These are phyloP conservation scores for Mizuhopecten yessoensis DNA, from an alignment of 1,140 invertebrate genomes.

Conservation along the genomic window DNA sequence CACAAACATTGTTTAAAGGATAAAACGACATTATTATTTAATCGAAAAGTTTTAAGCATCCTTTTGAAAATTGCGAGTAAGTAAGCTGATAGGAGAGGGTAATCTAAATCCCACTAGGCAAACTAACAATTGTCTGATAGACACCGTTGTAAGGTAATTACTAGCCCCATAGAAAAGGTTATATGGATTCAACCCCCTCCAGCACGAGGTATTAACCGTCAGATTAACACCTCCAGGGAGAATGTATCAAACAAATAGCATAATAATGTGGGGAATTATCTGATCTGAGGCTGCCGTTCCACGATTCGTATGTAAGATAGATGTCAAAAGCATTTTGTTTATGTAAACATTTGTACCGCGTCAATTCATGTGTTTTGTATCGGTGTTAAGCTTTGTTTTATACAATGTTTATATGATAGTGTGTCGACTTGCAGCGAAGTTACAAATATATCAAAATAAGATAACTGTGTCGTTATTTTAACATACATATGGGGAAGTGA, in stretches of 20 bases:
- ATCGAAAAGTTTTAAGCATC: not conserved
- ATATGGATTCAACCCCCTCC: not conserved
- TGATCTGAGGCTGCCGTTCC: no score
- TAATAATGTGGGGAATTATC: no score
- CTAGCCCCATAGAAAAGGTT: not conserved
- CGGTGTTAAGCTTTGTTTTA: no score
- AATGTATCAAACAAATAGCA: not conserved
- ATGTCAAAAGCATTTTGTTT: no score
- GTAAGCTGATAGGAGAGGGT: not conserved
- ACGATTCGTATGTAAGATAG: no score
- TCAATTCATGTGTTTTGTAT: no score
- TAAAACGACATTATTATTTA: not conserved
- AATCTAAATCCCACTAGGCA: slow-evolving; percentile 16
- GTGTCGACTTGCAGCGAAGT: no score
- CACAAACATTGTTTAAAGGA: slow-evolving; percentile 8
- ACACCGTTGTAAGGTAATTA: not conserved
- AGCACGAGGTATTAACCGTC: not conserved
- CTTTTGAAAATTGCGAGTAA: not conserved
- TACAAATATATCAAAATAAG: no score
- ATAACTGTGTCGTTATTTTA: no score
- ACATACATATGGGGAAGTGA: no score
- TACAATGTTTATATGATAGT: no score
- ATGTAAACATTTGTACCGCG: no score
- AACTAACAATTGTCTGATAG: not conserved
- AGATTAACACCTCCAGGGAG: not conserved